Evolutionary conservation across 2,113 vertebrate species (phyloP).

Genomic region (Cinclus mexicanus): DNA sequence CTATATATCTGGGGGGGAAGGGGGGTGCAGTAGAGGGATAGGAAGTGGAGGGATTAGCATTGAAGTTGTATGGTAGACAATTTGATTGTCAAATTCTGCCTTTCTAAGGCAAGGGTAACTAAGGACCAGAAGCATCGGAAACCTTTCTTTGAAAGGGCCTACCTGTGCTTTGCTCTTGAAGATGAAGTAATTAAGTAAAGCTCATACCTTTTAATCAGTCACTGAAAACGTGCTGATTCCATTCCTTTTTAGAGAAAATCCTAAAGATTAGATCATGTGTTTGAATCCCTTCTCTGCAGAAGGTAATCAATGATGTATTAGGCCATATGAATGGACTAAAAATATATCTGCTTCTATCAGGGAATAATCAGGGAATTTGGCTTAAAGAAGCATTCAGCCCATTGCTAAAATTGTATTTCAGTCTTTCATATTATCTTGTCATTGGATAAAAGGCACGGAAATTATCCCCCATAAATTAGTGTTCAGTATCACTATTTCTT

Average conservation of each 20-base stretch:
- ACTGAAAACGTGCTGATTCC: neutral
- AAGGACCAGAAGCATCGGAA: neutral
- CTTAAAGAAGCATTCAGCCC: neutral
- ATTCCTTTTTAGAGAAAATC: neutral
- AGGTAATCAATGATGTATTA: neutral
- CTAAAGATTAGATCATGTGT: neutral
- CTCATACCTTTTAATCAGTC: neutral
- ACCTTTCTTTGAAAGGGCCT: neutral
- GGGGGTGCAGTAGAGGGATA: fast-evolving
- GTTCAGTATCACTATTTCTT: neutral
- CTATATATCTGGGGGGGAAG: fast-evolving
- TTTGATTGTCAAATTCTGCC: neutral
- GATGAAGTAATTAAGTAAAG: neutral
- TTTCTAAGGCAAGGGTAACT: neutral
- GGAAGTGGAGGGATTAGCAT: neutral
- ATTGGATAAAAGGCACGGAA: neutral
- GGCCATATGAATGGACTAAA: neutral
- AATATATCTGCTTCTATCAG: neutral
- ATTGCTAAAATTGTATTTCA: neutral
- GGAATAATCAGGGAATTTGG: neutral
- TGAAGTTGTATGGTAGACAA: neutral
- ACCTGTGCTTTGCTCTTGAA: neutral
- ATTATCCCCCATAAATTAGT: neutral
- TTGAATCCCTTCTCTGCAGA: neutral
- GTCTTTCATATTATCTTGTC: neutral